Conservation (phyloP, 35 echinoderm and acorn worm genomes). For the Eucidaris tribuloides region DNA sequence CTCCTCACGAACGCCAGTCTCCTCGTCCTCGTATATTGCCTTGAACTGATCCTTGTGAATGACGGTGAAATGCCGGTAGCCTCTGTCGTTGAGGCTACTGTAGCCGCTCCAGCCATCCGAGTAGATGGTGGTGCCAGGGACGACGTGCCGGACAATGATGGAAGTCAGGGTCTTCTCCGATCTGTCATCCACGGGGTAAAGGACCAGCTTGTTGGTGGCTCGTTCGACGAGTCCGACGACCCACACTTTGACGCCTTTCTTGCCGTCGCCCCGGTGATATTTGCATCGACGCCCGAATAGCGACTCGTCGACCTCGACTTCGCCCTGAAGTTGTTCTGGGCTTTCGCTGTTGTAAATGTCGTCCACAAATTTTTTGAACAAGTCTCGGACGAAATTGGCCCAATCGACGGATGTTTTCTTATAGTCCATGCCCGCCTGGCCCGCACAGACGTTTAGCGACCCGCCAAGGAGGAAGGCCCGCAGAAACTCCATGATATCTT, state of each 20-base stretch:
- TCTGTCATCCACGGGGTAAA: neutral
- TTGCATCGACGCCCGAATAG: neutral
- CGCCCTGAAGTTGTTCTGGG: neutral
- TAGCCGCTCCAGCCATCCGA: constrained; percentile 5
- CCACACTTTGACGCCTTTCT: neutral
- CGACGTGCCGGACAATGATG: neutral
- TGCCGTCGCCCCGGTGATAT: neutral
- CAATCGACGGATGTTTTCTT: neutral
- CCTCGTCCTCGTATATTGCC: neutral
- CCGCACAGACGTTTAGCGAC: neutral
- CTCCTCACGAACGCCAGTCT: neutral
- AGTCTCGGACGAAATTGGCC: neutral
- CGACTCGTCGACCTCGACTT: neutral
- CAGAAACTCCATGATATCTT: neutral
- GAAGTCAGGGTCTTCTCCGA: neutral
- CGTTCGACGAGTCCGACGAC: neutral
- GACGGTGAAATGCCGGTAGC: constrained; percentile 1
- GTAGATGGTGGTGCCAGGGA: neutral
- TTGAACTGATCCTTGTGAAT: constrained; percentile 1
- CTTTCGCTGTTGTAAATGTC: neutral
- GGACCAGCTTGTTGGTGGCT: neutral
- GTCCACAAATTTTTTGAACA: constrained; percentile 4
- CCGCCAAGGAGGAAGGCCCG: neutral
- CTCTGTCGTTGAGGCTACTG: neutral
- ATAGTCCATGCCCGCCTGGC: constrained; percentile 2